Evolutionary conservation across 2,797 vertebrate genomes (phyloP), one percentile per base, ranked within the genome.

Genomic region (Phalanger gymnotis): DNA sequence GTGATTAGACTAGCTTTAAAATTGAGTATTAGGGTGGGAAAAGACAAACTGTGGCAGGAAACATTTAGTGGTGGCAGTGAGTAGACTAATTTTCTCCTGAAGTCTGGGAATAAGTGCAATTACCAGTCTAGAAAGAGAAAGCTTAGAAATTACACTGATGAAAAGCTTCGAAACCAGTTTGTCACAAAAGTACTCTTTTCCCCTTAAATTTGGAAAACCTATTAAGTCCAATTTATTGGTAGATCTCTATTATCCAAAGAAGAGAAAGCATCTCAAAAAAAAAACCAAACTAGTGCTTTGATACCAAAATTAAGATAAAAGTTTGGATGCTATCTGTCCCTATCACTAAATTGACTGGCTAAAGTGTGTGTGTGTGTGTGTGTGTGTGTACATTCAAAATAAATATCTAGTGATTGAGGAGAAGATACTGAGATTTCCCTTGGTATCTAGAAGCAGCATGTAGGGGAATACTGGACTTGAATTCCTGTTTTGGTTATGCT

Each of bases 141-240:
- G 73, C 40, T 81, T 81, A 81, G n/a, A 27, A 2, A 81, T 40
- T 25, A 81, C 19, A 81, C 2, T 81, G 16, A 40, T 73, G 58
- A 61, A 40, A n/a, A 73, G 66, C 34, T 73, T 34, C 4, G 2
- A 31, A 61, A 31, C 31, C n/a, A 40, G 14, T 40, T 40, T 73
- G 66, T 22, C 66, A 73, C 5, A 73, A n/a, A 93, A 92, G 28
- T 27, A 90, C 53, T 55, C 57, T 81, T 40, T 47, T 81, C 34
- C 54, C 93, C 54, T 93, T 47, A 90, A 93, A 27, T 25, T 14
- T 92, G 28, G 56, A 92, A 91, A 96, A 90, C 14, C 31, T 58
- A 13, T 93, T 90, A 96, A 94, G 95, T 30, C 53, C 91, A 91
- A 90, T 56, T 16, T 91, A n/a, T 56, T 47, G 53, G 53, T 89